Evolutionary conservation across 2,113 vertebrate species (phyloP).

Genomic region (Excalfactoria chinensis): DNA sequence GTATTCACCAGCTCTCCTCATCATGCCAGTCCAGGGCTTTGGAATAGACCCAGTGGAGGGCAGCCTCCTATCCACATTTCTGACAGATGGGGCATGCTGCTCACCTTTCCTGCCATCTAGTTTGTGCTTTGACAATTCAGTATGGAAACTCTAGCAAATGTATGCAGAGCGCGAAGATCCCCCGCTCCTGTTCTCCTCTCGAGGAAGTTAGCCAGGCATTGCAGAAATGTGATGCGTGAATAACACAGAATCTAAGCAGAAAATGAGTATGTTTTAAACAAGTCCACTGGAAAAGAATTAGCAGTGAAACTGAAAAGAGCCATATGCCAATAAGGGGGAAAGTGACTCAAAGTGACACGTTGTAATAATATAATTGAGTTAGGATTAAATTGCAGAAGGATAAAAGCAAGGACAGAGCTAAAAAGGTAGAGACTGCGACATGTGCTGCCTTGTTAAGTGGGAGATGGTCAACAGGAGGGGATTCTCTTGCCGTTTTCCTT

Average conservation of each 20-base stretch:
- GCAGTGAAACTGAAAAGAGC: conserved; percentile 76
- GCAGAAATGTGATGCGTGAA: conserved; percentile 69
- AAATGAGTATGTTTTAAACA: conserved; percentile 78
- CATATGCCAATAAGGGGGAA: conserved; percentile 76
- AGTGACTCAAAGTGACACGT: conserved; percentile 72
- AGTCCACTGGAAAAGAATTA: conserved; percentile 82
- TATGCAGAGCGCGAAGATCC: conserved; percentile 46
- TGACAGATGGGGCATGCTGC: conserved; percentile 36
- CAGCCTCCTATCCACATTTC: conserved; percentile 49
- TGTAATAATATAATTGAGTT: conserved; percentile 79
- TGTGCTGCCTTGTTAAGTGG: conserved; percentile 64
- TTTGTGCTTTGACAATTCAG: conserved; percentile 66
- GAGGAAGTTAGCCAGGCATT: conserved; percentile 69
- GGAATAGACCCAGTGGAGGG: conserved; percentile 62
- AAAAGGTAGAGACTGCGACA: conserved; percentile 56
- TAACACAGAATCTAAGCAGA: conserved; percentile 69
- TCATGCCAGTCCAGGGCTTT: conserved; percentile 52
- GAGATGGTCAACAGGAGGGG: conserved; percentile 66
- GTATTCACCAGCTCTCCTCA: conserved; percentile 56
- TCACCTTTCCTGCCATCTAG: conserved; percentile 66
- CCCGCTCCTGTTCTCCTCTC: conserved; percentile 46
- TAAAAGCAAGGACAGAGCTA: conserved; percentile 69
- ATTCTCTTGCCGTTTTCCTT: conserved; percentile 57
- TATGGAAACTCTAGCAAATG: conserved; percentile 65
- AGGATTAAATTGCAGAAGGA: conserved; percentile 74